A percentile compares a stretch with the other conserved stretches of the same genome.
These are phyloP conservation scores for Lepidochrysops patricia DNA, from an alignment of 2,888 invertebrate species.

Conservation along the genomic window DNA sequence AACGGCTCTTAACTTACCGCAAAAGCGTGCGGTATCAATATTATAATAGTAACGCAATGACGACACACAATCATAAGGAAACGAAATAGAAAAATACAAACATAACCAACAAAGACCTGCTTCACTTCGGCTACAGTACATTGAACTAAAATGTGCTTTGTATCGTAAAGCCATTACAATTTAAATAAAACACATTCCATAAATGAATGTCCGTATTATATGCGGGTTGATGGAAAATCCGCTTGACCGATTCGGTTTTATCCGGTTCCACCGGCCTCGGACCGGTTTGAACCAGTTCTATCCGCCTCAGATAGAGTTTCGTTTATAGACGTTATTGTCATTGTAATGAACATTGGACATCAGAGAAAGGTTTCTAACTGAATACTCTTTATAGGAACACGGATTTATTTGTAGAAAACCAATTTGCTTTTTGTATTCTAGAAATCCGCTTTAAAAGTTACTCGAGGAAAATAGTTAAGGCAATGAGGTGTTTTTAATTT, in stretches of 20 bases:
- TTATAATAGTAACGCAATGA: too few relatives aligned
- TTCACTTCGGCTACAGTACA: too few relatives aligned
- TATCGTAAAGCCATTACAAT: background rate
- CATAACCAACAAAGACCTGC: too few relatives aligned
- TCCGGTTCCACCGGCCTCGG: too few relatives aligned
- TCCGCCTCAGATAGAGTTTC: background rate
- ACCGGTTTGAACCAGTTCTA: background rate
- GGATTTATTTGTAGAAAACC: background rate
- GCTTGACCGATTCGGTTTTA: background rate
- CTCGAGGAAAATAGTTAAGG: background rate
- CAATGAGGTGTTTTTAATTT: background rate
- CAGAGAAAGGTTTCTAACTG: background rate
- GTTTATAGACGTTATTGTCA: constrained; percentile 1
- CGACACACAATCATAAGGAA: too few relatives aligned
- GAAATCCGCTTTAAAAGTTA: background rate
- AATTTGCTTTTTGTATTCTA: background rate
- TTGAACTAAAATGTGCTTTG: background rate
- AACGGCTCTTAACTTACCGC: too few relatives aligned
- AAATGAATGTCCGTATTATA: background rate
- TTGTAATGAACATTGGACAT: background rate
- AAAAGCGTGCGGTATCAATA: too few relatives aligned
- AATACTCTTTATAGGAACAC: background rate
- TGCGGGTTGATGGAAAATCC: background rate
- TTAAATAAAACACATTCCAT: constrained; percentile 3
- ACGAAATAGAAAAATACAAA: too few relatives aligned